These are phyloP conservation scores for Chrysocyon brachyurus DNA, from an alignment of 2,797 vertebrate species.

Conservation along the genomic window DNA sequence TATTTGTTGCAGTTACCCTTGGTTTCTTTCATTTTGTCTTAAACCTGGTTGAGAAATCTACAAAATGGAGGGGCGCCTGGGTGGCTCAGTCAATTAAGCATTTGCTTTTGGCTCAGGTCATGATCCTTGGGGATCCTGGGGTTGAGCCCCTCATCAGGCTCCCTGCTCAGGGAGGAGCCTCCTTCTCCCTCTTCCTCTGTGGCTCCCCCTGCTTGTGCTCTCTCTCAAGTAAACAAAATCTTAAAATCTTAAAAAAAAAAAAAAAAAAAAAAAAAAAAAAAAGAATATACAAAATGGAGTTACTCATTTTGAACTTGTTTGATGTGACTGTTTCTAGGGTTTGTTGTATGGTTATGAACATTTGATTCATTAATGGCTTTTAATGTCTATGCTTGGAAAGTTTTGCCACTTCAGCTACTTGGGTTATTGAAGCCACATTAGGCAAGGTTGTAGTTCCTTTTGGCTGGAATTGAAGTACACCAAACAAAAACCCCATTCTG, in stretches of 20 bases:
- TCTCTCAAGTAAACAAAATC: no score
- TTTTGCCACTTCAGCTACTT: background rate
- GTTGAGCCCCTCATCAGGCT: no score
- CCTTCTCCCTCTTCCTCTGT: no score
- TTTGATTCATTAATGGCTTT: constrained; percentile 16
- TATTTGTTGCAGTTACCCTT: background rate
- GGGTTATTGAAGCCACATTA: constrained; percentile 5
- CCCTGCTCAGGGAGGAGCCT: no score
- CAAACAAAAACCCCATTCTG: constrained; percentile 35
- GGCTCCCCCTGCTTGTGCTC: no score
- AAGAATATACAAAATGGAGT: background rate
- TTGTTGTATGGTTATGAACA: background rate
- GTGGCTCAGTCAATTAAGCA: no score
- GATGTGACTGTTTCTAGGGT: background rate
- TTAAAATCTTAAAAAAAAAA: no score
- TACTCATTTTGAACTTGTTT: constrained; percentile 3
- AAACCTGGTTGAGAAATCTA: constrained; percentile 16
- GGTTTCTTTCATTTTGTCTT: constrained; percentile 22
- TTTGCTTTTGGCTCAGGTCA: no score
- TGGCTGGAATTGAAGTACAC: background rate
- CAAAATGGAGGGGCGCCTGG: no score
- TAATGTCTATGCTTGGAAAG: background rate
- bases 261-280: no score
- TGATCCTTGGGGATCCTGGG: no score
- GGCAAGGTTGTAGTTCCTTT: background rate